Evolutionary conservation across 2,113 vertebrate species (phyloP), one percentile per base, ranked within the genome.

Genomic region (Eubucco bourcierii): DNA sequence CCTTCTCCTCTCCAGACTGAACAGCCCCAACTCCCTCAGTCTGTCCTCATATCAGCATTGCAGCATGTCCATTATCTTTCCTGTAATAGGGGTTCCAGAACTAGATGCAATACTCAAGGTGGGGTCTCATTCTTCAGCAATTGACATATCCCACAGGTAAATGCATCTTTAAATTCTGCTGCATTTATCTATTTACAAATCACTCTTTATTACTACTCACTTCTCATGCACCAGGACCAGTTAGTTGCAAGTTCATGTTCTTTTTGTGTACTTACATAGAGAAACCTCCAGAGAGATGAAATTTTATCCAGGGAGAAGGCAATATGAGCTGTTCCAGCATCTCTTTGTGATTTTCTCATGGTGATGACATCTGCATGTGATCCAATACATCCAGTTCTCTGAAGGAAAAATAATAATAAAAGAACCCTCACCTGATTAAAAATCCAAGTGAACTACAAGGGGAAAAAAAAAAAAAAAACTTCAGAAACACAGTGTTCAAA

Each of bases 301-400:
- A 46, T 55, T 59, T 73, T 25, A 64, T 31, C 31, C 29, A 55
- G 12, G 9, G 10, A 60, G 34, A 90, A 80, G 33, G 72, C 80
- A 81, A 4, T 11, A 25, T 15, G 28, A 53, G 15, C 28, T 82
- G 12, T 70, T 85, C 15, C n/a, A 83, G 15, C 16, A 77, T 17
- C 18, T 55, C 55, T n/a, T 18, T 70, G 20, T 63, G 59, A 60
- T 63, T 85, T 46, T 75, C 18, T 59, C 18, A 55, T 16, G 14
- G 10, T 58, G 25, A 56, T 44, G 31, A 56, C 18, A 11, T 64
- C 21, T 58, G 23, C 0, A 0, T 7, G 8, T n/a, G 80, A 24
- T 60, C 67, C 60, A 74, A 55, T 15, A 18, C 20, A 80, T 63
- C 34, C 2, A 12, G 10, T 16, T 63, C 52, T 74, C 41, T 66